Evolutionary conservation across 2,888 invertebrate species (phyloP).

Genomic region (Teleiodes luculella): DNA sequence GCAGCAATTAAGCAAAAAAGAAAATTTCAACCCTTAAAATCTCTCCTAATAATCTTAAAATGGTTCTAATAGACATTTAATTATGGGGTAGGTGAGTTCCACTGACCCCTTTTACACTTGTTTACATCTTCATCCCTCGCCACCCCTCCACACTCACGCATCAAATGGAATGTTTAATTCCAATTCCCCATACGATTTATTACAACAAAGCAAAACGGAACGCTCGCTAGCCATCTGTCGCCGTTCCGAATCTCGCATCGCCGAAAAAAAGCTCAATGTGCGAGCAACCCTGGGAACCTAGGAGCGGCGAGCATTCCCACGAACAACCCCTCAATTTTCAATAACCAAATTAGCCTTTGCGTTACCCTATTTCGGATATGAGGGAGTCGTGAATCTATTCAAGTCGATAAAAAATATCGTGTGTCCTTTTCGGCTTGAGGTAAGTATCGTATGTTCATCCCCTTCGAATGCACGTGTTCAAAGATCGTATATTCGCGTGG

Average conservation of each 20-base stretch:
- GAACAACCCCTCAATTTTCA: constrained; percentile 80
- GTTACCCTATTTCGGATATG: constrained; percentile 79
- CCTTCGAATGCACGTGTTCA: constrained; percentile 79
- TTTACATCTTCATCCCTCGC: constrained; percentile 75
- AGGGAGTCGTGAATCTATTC: constrained; percentile 78
- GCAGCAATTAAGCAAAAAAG: constrained; percentile 55
- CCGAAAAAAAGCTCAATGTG: constrained; percentile 76
- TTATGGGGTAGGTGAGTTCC: constrained; percentile 64
- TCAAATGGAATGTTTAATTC: constrained; percentile 77
- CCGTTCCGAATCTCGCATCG: constrained; percentile 71
- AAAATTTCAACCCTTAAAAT: constrained; percentile 59
- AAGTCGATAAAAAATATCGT: constrained; percentile 69
- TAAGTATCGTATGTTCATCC: constrained; percentile 58
- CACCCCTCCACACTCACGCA: constrained; percentile 62
- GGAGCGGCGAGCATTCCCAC: constrained; percentile 82
- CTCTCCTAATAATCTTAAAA: constrained; percentile 68
- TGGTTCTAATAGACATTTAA: constrained; percentile 75
- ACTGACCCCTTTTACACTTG: constrained; percentile 79
- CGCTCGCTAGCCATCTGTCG: constrained; percentile 78
- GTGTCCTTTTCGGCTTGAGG: constrained; percentile 48
- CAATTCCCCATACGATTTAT: constrained; percentile 74
- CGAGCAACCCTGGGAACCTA: constrained; percentile 82
- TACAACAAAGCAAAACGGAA: constrained; percentile 73
- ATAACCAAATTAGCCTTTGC: constrained; percentile 80
- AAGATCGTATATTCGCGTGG: constrained; percentile 65